Evolutionary conservation across 2,888 invertebrate genomes (phyloP), one percentile per base, ranked within the genome.

Genomic region (Lasioglossum lativentre): DNA sequence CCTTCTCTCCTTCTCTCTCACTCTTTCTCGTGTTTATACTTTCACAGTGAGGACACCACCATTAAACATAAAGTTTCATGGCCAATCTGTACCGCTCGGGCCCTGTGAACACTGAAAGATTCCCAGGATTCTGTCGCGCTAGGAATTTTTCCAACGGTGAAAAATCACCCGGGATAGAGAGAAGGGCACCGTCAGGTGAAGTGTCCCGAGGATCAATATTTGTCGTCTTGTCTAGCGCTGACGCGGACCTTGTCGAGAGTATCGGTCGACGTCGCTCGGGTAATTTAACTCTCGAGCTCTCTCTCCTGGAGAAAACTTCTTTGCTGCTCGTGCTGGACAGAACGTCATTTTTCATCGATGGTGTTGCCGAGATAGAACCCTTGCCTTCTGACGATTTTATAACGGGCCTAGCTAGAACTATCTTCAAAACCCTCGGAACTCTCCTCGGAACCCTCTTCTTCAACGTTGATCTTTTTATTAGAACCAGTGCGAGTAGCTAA

Each of bases 191-290:
- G 52, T 30, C 40, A 52, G 52, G 59, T 45, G 45, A 75, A 72
- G 75, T 75, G 27, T 70, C 27, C 63, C 71, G 27, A 68, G 73
- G 82, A 83, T 84, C 83, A 80, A 85, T 80, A 80, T 85, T 85
- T 85, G 85, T 66, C 80, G 76, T 75, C 80, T 76, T 79, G 85
- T 85, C 85, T 77, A 80, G 75, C 73, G 85, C 71, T 72, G 85
- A 75, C 74, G 75, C 56, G 79, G 27, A 68, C 68, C 68, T 52
- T 42, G 56, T 74, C 80, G 78, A 78, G 83, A 40, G 72, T 40
- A 59, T 47, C 75, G 71, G 68, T 56, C 52, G 52, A 10, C 74
- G 73, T 59, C 52, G 12, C 52, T 56, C 40, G 38, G 12, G 16
- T 52, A 63, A 66, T 77, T 75, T 40, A 75, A 63, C 75, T 75